Conservation (phyloP, 2,113 vertebrate species). For the Phaethornis superciliosus region DNA sequence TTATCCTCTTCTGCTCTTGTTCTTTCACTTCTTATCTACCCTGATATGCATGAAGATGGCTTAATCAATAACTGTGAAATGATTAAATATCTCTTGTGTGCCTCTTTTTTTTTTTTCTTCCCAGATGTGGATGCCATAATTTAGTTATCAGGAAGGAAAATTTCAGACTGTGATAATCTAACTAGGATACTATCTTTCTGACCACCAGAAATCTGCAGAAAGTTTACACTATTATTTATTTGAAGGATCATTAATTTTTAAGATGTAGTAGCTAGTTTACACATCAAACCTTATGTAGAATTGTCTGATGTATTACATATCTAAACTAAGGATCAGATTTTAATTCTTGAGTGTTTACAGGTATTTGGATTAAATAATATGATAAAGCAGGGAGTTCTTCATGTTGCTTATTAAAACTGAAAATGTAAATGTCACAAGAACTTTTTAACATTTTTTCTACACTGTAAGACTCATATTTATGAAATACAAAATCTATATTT, state of each 20-base stretch:
- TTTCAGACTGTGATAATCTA: neutral
- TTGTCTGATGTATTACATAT: neutral
- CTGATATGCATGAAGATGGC: constrained; percentile 22
- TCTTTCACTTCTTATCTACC: constrained; percentile 46
- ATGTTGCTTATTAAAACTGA: neutral
- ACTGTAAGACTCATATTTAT: neutral
- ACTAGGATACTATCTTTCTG: neutral
- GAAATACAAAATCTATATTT: neutral
- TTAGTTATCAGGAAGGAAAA: constrained; percentile 9
- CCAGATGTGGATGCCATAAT: neutral
- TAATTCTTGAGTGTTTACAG: neutral
- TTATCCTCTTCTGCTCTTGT: neutral
- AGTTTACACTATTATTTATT: neutral
- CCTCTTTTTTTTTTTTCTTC: neutral
- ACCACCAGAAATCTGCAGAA: neutral
- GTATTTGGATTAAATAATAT: neutral
- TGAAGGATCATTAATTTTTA: neutral
- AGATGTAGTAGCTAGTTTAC: neutral
- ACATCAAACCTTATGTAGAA: neutral
- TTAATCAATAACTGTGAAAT: constrained; percentile 64
- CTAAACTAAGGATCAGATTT: neutral
- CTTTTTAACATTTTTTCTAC: neutral
- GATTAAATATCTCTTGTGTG: neutral
- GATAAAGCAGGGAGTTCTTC: neutral
- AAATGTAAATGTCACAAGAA: neutral